Base-by-base conservation (phyloP, 1,140 invertebrate species). In the Drosophila quadrilineata region DNA sequence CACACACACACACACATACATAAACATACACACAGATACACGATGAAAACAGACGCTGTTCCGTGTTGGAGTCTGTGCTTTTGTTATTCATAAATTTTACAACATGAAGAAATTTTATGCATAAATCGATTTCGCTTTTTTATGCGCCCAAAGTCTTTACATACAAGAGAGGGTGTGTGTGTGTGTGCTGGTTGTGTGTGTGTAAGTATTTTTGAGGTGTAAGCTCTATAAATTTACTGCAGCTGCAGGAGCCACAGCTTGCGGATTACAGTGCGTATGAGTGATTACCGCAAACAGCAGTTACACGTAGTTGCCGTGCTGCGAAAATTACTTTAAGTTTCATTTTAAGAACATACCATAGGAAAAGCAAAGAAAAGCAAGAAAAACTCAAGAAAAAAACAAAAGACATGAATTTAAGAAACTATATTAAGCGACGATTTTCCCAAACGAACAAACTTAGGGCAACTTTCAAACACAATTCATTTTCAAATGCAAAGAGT, bases 51-150 rank as follows among this genome's bases (percentile, higher is more conserved):
- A 36, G 12, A 9, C 35, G 9, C 8, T 35, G n/a, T 17, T 40
- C 16, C 14, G 9, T 9, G n/a, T n/a, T 28, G 41, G 6, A 43
- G 21, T 40, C 22, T 6, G 21, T 21, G 24, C 31, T 73, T 84
- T 84, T 65, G 69, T 52, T 66, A 84, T 77, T 71, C 79, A 82
- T 84, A 84, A 52, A 84, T 82, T 71, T 71, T 50, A 48, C 56
- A 60, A 64, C 79, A 66, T 58, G 56, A 53, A 26, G 36, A 41
- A n/a, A 76, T 69, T 84, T 82, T 71, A 77, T 82, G 73, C 77
- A 85, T 85, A 82, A 77, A 77, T 82, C 77, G 77, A 82, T 82
- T 73, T 52, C 56, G 66, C 68, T 82, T 75, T 75, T 79, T 65
- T 74, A 67, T 53, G 49, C 41, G 38, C 40, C 59, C n/a, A n/a